Evolutionary conservation across 2,797 vertebrate genomes (phyloP), one percentile per base, ranked within the genome.

Genomic region (Erithacus rubecula): DNA sequence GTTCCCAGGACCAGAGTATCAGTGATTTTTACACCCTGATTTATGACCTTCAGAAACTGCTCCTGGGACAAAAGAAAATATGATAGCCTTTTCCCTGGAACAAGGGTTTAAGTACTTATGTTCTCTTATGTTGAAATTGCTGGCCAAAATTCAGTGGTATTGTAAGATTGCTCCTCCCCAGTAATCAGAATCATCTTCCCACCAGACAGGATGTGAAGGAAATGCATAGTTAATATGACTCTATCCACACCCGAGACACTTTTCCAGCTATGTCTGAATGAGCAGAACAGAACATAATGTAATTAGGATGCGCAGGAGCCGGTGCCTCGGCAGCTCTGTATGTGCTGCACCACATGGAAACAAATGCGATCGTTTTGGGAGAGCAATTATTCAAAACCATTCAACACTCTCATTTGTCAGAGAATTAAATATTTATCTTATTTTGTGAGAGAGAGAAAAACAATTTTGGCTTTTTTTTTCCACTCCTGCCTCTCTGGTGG

Each of bases 341-440:
- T 5, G 22, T 51, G 59, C 83, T 63, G 65, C 26, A 23, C n/a
- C 60, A 41, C 79, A 72, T 18, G 39, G 81, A 95, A 96, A 94
- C 0, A 0, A 92, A 91, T n/a, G 67, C 0, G 18, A 83, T 29
- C 0, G 0, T 75, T 92, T 89, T 49, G 47, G 86, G 47, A 94
- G 64, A 86, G 76, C 76, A 67, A 89, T 96, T 84, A 89, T 74
- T 89, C 87, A 88, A 83, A 96, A 77, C 55, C 39, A 53, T 18
- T 91, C 74, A 92, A 63, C 69, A 58, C 44, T 84, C 84, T 77
- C 49, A 94, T 94, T 93, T 96, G 67, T 95, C 80, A 95, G 53
- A 60, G 53, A 92, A 95, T 95, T 93, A 96, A 96, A 96, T 84
- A 93, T 95, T 95, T 89, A 90, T 69, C 74, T 90, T 69, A 91